These are phyloP conservation scores for Synanthedon tipuliformis DNA, from an alignment of 2,888 invertebrate species.

Conservation along the genomic window DNA sequence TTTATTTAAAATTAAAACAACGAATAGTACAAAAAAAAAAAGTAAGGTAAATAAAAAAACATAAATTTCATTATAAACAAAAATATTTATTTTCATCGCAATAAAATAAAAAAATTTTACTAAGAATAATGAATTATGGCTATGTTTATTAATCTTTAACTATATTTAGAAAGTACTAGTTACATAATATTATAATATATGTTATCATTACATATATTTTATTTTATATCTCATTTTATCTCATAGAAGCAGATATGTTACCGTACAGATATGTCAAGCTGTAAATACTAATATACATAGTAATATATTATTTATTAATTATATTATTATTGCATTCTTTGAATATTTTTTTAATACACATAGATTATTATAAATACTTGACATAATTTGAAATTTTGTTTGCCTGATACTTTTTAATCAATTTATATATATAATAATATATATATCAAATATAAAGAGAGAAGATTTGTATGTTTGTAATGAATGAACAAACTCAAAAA, in stretches of 20 bases:
- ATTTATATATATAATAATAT: no score
- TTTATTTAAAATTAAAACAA: no score
- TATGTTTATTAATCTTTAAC: not conserved
- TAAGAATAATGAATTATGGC: constrained; percentile 2
- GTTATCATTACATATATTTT: not conserved
- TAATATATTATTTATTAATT: not conserved
- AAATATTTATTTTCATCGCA: constrained; percentile 27
- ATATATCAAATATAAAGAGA: no score
- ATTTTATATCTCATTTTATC: constrained; percentile 16
- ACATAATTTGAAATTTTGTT: no score
- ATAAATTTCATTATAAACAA: constrained; percentile 21
- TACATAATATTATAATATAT: not conserved
- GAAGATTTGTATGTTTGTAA: no score
- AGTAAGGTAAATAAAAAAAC: constrained; percentile 22
- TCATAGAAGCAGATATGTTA: constrained; percentile 63
- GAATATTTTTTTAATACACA: no score
- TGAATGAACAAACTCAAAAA: no score
- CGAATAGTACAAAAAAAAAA: not conserved
- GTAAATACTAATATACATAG: constrained; percentile 1
- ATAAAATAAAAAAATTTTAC: constrained; percentile 6
- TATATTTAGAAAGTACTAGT: constrained; percentile 12
- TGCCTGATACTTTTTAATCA: no score
- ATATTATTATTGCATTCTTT: no score
- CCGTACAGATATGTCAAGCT: constrained; percentile 33
- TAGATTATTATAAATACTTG: no score